phyloP scores from a whole-genome alignment of 1,140 invertebrate genomes.

The Diorhabda sublineata region DNA sequence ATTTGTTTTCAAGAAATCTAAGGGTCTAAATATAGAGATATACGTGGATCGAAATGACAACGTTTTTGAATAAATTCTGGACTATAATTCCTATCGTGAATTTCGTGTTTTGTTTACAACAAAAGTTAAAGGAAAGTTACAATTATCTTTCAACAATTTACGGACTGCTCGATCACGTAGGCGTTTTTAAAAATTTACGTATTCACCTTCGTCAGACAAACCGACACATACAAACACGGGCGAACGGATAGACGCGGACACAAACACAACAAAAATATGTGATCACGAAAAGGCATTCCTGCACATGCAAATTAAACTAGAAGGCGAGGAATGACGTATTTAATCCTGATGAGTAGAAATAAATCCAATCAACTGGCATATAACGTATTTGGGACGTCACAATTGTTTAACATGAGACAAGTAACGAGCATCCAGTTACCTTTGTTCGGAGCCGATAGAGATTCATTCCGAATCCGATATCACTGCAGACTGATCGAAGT shows the following conservation, averaged over 20 bases:
- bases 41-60: no score
- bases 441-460: conserved; percentile 20
- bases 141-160: not conserved
- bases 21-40: no score
- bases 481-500: no score
- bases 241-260: not conserved
- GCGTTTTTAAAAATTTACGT: not conserved
- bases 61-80: not conserved
- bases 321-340: conserved; percentile 23
- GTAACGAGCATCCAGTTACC: conserved; percentile 20
- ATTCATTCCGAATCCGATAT: conserved; percentile 6
- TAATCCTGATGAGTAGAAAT: conserved; percentile 22
- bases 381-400: conserved; percentile 22
- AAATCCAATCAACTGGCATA: conserved; percentile 26
- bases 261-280: conserved; percentile 1
- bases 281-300: conserved; percentile 19
- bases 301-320: conserved; percentile 16
- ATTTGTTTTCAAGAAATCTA: no score
- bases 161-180: not conserved
- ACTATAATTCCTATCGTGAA: not conserved
- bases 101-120: not conserved
- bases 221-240: not conserved
- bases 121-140: not conserved
- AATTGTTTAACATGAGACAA: conserved; percentile 26
- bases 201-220: not conserved